A percentile compares a stretch with the other conserved stretches of the same genome.
These are phyloP conservation scores for Tupiocoris notatus DNA, from an alignment of 2,888 invertebrate genomes.

Conservation along the genomic window DNA sequence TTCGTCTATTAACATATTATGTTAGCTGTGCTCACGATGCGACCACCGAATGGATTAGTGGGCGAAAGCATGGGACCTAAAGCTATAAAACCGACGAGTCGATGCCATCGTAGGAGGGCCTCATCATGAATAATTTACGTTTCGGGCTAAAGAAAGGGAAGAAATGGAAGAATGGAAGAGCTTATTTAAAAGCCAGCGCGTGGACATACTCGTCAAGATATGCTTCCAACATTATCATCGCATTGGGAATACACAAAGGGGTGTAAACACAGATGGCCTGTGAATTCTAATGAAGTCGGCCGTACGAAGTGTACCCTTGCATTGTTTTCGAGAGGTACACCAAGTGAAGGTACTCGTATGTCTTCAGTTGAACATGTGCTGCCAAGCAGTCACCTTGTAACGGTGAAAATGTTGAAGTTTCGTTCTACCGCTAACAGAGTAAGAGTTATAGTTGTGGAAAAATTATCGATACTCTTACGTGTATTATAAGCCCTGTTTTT, in stretches of 20 bases:
- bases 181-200: not conserved
- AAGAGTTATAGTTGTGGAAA: no score
- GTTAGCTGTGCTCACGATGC: no score
- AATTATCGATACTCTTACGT: no score
- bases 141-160: no score
- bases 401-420: constrained; percentile 41
- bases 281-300: constrained; percentile 37
- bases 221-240: constrained; percentile 35
- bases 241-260: constrained; percentile 43
- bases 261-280: constrained; percentile 42
- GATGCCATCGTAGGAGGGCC: no score
- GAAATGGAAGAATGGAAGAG: not conserved
- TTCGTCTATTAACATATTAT: no score
- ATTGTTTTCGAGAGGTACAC: constrained; percentile 3
- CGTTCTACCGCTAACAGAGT: constrained; percentile 31
- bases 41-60: no score
- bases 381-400: constrained; percentile 8
- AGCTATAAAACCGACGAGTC: no score
- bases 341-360: not conserved
- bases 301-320: not conserved
- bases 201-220: constrained; percentile 14
- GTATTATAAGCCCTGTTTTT: no score
- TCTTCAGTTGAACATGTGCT: constrained; percentile 29
- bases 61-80: no score
- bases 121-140: constrained; percentile 28